Percentiles rank a stretch among this genome's conserved stretches.
Conservation (phyloP, 2,113 vertebrate genomes). For the Uropsilus gracilis region DNA sequence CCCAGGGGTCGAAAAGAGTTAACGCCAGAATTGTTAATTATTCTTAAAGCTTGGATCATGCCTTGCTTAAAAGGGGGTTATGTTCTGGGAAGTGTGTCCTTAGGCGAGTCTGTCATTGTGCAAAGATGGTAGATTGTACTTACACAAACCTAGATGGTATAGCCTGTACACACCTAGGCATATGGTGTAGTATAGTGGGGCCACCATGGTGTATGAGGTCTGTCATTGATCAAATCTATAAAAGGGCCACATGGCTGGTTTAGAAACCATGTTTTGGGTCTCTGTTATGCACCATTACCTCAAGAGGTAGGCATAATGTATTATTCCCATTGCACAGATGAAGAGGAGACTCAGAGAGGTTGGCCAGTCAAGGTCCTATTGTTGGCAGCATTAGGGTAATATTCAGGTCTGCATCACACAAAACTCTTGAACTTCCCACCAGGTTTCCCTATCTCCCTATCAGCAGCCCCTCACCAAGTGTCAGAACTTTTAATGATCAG, state of each 20-base stretch:
- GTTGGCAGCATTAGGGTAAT: neutral
- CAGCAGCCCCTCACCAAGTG: neutral
- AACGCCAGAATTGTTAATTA: neutral
- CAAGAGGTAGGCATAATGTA: neutral
- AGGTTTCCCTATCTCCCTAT: neutral
- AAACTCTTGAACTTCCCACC: neutral
- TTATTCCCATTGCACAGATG: neutral
- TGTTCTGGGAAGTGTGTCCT: neutral
- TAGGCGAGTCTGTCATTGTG: neutral
- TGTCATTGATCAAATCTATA: too few species aligned
- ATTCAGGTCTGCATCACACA: neutral
- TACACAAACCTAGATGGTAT: neutral
- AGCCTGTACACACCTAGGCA: neutral
- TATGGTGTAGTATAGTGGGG: neutral
- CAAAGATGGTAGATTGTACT: neutral
- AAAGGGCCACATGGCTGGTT: neutral
- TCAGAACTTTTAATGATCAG: neutral
- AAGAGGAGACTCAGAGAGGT: neutral
- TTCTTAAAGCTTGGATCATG: neutral
- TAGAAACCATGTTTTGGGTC: neutral
- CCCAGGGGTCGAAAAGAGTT: neutral
- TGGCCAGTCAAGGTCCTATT: neutral
- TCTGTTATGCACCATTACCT: neutral
- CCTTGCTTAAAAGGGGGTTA: neutral
- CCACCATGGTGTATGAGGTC: neutral